A percentile compares a stretch with the other conserved stretches of the same genome.
Evolutionary conservation across 92 coral and sea anemone species (phyloP).

Genomic region (Blastomussa wellsi): DNA sequence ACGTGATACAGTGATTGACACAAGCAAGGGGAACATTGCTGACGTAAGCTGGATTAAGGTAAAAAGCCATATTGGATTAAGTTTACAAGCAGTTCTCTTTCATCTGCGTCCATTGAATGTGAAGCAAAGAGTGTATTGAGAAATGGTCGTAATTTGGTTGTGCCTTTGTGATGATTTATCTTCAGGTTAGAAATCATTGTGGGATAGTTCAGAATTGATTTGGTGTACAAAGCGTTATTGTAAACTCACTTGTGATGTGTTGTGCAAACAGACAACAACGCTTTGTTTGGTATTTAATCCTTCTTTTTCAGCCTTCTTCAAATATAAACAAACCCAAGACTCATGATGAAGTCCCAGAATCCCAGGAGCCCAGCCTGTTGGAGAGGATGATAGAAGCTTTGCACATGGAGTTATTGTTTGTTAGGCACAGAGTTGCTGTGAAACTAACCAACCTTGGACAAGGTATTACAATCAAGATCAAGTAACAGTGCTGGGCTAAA

Average conservation of each 20-base stretch:
- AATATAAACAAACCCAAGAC: background rate
- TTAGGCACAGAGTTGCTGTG: slow-evolving; percentile 76
- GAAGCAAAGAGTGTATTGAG: too few species aligned
- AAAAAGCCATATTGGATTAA: background rate
- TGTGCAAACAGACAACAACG: background rate
- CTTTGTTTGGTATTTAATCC: background rate
- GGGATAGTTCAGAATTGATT: background rate
- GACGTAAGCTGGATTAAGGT: slow-evolving; percentile 83
- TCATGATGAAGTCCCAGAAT: background rate
- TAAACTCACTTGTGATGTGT: background rate
- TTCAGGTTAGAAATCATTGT: too few species aligned
- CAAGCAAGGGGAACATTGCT: slow-evolving; percentile 60
- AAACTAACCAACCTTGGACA: slow-evolving; percentile 67
- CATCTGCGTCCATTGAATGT: background rate
- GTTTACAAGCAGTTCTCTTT: too few species aligned
- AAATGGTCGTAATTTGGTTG: too few species aligned
- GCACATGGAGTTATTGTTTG: slow-evolving; percentile 90
- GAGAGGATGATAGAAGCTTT: slow-evolving; percentile 69
- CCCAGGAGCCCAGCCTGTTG: slow-evolving; percentile 8
- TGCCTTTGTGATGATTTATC: too few species aligned
- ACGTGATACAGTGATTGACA: slow-evolving; percentile 67
- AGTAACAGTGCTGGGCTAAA: background rate
- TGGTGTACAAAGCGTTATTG: too few species aligned
- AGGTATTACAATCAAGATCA: slow-evolving; percentile 31
- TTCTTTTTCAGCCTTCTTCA: slow-evolving; percentile 2